Percentiles rank a stretch among this genome's conserved stretches.
phyloP scores from a whole-genome alignment of 2,797 vertebrate species.

The Melopsittacus undulatus region DNA sequence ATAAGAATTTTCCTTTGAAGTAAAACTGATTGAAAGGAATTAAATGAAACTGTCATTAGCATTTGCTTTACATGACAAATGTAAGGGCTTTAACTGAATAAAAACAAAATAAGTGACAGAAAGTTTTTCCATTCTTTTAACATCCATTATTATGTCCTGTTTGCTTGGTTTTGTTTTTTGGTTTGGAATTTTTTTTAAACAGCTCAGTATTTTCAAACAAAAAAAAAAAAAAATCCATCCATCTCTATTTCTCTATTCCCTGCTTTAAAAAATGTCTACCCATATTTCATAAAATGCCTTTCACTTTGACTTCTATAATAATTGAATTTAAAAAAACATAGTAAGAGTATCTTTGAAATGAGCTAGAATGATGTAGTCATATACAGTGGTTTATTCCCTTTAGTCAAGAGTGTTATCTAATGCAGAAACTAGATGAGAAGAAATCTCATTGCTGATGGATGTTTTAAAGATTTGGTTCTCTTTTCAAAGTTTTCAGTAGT shows the following conservation, averaged over 20 bases:
- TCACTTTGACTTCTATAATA: neutral
- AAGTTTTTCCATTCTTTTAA: neutral
- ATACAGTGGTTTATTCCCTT: neutral
- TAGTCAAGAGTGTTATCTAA: neutral
- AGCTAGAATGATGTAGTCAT: neutral
- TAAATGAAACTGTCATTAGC: neutral
- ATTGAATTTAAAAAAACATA: too few relatives aligned
- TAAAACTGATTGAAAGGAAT: neutral
- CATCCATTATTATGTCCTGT: neutral
- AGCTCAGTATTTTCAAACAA: neutral
- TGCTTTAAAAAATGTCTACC: neutral
- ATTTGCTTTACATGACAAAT: neutral
- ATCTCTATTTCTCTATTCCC: neutral
- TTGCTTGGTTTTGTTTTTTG: neutral
- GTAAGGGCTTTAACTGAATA: neutral
- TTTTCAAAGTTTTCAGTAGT: neutral
- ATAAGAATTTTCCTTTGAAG: neutral
- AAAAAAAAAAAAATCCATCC: neutral
- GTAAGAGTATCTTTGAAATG: neutral
- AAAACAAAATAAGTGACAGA: neutral
- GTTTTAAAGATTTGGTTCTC: neutral
- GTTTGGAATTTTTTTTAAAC: accelerated
- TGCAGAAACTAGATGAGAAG: neutral
- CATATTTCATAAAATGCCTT: neutral
- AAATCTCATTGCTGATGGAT: neutral